A percentile compares a stretch with the other conserved stretches of the same genome.
Conservation (phyloP, 2,113 vertebrate species). For the Triplophysa dalaica region DNA sequence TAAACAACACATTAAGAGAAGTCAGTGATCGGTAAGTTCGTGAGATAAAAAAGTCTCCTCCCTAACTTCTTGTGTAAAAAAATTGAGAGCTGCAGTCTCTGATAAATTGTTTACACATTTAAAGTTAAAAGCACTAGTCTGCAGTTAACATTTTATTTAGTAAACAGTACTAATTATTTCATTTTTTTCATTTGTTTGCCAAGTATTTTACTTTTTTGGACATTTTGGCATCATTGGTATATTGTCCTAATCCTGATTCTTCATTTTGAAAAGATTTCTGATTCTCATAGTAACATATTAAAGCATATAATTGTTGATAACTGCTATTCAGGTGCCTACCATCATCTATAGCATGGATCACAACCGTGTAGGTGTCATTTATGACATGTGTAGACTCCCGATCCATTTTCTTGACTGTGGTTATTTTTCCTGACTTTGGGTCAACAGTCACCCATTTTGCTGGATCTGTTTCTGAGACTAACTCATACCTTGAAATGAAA, state of each 20-base stretch:
- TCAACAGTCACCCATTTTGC: slow-evolving; percentile 74
- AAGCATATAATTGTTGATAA: not conserved
- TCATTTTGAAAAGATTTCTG: too few species aligned
- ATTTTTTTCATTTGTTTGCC: too few species aligned
- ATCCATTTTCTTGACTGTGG: slow-evolving; percentile 69
- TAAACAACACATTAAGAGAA: not conserved
- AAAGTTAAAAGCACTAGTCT: too few species aligned
- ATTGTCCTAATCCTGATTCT: too few species aligned
- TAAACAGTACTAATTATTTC: too few species aligned
- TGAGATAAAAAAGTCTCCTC: too few species aligned
- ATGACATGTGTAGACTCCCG: slow-evolving; percentile 74
- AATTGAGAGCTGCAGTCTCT: not conserved
- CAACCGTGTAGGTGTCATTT: slow-evolving; percentile 66
- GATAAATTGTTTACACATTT: too few species aligned
- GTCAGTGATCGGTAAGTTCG: not conserved
- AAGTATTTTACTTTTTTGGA: too few species aligned
- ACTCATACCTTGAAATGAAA: slow-evolving; percentile 62
- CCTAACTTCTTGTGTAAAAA: not conserved
- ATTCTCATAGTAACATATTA: too few species aligned
- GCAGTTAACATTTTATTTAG: too few species aligned
- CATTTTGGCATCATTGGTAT: too few species aligned
- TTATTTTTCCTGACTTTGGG: slow-evolving; percentile 71
- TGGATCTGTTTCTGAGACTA: slow-evolving; percentile 64
- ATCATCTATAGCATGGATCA: slow-evolving; percentile 68
- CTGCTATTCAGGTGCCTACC: slow-evolving; percentile 63